Conservation (phyloP, 2,797 vertebrate species). For the Chrosomus eos region DNA sequence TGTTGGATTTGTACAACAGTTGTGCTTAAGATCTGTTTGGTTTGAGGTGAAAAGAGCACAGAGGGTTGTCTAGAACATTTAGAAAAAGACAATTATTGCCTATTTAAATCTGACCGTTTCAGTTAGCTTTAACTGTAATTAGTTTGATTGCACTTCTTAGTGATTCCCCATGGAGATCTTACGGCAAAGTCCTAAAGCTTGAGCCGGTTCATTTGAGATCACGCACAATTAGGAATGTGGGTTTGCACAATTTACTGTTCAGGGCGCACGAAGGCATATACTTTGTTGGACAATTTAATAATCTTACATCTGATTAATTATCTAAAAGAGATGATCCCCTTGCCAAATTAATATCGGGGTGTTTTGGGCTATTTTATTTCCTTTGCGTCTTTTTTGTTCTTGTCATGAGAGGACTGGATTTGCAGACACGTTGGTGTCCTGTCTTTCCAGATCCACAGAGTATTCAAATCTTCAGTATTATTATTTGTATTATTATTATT, state of each 20-base stretch:
- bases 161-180: constrained; percentile 2
- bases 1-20: background rate
- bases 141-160: constrained; percentile 32
- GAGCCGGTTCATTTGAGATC: background rate
- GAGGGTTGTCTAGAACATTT: background rate
- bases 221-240: constrained; percentile 8
- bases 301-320: background rate
- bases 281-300: background rate
- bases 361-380: constrained; percentile 57
- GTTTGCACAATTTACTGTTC: constrained; percentile 9
- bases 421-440: constrained; percentile 40
- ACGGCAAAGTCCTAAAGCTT: constrained; percentile 4
- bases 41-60: background rate
- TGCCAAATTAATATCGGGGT: constrained; percentile 63
- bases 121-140: constrained; percentile 1
- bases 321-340: constrained; percentile 27
- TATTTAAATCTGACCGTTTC: background rate
- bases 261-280: background rate
- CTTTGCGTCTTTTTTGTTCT: constrained; percentile 53
- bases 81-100: constrained; percentile 9
- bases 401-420: constrained; percentile 51
- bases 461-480: constrained; percentile 76
- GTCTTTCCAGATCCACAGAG: constrained; percentile 67
- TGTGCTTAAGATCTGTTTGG: background rate
- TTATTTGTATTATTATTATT: constrained; percentile 60